phyloP scores from a whole-genome alignment of 1,140 invertebrate genomes.

The Oryctes rhinoceros region DNA sequence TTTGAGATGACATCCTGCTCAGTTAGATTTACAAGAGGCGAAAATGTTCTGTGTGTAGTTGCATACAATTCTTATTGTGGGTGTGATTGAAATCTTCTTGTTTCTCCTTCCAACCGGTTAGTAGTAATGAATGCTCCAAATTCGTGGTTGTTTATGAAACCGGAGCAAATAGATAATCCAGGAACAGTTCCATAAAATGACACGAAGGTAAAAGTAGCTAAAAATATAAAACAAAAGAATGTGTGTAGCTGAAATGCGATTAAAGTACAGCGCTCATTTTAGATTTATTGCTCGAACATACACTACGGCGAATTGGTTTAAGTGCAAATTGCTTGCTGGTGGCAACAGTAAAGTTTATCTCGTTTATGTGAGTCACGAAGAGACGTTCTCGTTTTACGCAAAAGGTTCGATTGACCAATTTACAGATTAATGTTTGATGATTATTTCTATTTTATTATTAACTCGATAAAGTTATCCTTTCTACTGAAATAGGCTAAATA shows the following conservation, averaged over 20 bases:
- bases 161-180: too few relatives aligned
- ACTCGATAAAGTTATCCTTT: neutral
- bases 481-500: neutral
- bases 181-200: too few relatives aligned
- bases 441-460: neutral
- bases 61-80: too few relatives aligned
- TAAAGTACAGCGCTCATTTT: neutral
- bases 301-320: neutral
- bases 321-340: constrained; percentile 1
- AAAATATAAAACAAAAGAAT: neutral
- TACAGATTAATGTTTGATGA: neutral
- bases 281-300: constrained; percentile 1
- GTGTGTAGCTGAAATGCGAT: neutral
- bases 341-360: constrained; percentile 2
- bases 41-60: too few relatives aligned
- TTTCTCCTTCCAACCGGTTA: too few relatives aligned
- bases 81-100: too few relatives aligned
- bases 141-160: too few relatives aligned
- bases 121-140: too few relatives aligned
- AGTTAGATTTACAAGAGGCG: too few relatives aligned
- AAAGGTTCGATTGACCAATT: neutral
- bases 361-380: neutral
- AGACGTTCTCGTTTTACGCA: neutral
- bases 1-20: too few relatives aligned
- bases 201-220: neutral